Conservation (phyloP, 1,140 invertebrate species). For the Propsilocerus akamusi region DNA sequence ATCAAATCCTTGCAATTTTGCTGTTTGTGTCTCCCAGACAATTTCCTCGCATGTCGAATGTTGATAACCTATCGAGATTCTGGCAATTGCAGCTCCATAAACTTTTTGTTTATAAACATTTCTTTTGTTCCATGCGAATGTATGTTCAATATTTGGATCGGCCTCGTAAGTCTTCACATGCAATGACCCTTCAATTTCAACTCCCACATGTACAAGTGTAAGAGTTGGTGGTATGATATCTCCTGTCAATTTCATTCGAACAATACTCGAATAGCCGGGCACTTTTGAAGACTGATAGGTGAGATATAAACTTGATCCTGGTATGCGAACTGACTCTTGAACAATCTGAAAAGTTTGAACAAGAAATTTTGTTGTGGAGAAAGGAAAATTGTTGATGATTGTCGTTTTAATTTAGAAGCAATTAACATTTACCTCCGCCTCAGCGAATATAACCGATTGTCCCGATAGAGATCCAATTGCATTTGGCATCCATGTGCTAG, state of each 20-base stretch:
- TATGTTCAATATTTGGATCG: slow-evolving; percentile 83
- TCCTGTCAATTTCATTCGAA: slow-evolving; percentile 78
- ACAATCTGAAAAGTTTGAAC: slow-evolving; percentile 53
- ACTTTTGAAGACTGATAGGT: slow-evolving; percentile 87
- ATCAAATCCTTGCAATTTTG: slow-evolving; percentile 88
- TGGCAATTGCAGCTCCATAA: slow-evolving; percentile 71
- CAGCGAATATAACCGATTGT: slow-evolving; percentile 64
- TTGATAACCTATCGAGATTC: slow-evolving; percentile 85
- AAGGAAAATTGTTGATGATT: background rate
- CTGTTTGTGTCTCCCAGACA: slow-evolving; percentile 88
- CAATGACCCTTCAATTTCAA: slow-evolving; percentile 79
- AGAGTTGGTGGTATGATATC: slow-evolving; percentile 58
- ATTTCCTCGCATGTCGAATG: slow-evolving; percentile 69
- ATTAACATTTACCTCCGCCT: slow-evolving; percentile 61
- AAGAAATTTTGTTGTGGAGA: background rate
- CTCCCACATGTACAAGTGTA: slow-evolving; percentile 71
- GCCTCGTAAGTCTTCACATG: slow-evolving; percentile 88
- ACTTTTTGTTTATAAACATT: slow-evolving; percentile 96
- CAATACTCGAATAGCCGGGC: slow-evolving; percentile 78
- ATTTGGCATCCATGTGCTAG: slow-evolving; percentile 69
- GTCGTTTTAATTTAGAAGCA: background rate
- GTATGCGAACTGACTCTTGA: slow-evolving; percentile 84
- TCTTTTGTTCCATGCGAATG: slow-evolving; percentile 91
- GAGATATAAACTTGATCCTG: slow-evolving; percentile 76
- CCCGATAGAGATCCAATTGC: slow-evolving; percentile 66